Base-by-base conservation (phyloP, 2,888 invertebrate genomes). In the Ophioninae sp. region DNA sequence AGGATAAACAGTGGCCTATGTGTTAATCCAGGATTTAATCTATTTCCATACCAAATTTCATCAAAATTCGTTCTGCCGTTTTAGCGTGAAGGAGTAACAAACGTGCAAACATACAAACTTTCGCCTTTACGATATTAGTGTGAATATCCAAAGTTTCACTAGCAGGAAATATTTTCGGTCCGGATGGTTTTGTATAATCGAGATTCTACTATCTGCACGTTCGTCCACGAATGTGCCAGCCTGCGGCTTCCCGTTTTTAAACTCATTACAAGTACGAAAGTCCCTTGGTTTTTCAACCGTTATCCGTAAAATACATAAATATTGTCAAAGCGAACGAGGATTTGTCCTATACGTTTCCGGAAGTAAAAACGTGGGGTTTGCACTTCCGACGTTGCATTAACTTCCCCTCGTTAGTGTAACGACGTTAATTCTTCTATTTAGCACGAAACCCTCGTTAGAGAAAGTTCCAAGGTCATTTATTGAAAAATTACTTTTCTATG, bases 371-470 rank as follows among this genome's bases (percentile, higher is more conserved):
- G 37, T 37, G 30, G 30, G 30, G 30, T 30, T 30, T 30, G 3
- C 2, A 3, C 30, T 30, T 30, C 30, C 30, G 3, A 30, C 59
- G 17, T 50, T 57, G 20, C 65, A 69, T 69, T 39, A 62, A 56
- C 56, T 80, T 23, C 7, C 56, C 50, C 80, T 80, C 74, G 62
- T 74, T 80, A 80, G 74, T 61, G 61, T 62, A 70, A 76, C 64
- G 62, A 61, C 23, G 67, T 64, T 75, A 64, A 75, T 70, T 57
- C 37, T 64, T 23, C 30, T 30, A 61, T 79, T 68, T 23, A 21
- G 21, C 20, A 56, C 8, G 41, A 75, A 73, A 67, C 0, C 41
- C 21, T 73, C 65, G 20, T 62, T 62, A 6, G 5, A 2, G 17
- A 73, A 62, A 41, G 6, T 73, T 23, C 6, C 7, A n/a, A 8